A percentile compares a stretch with the other conserved stretches of the same genome.
Evolutionary conservation across 2,888 invertebrate genomes (phyloP).

Genomic region (Athalia circularis): DNA sequence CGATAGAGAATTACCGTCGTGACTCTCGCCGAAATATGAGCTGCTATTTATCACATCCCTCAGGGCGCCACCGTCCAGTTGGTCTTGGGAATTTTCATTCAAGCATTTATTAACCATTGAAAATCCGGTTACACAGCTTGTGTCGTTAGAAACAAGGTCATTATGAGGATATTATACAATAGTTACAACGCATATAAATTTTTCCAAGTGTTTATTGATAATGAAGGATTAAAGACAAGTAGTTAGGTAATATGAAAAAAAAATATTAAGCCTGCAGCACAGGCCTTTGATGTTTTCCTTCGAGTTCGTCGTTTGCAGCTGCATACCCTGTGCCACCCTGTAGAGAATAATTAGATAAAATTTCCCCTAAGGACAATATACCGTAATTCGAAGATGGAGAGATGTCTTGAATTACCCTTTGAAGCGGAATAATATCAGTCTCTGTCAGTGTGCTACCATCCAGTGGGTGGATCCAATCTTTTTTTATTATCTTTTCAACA

Average conservation of each 20-base stretch:
- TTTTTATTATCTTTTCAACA: conserved; percentile 95
- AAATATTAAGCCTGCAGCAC: conserved; percentile 84
- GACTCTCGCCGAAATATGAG: conserved; percentile 46
- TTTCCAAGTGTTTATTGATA: not conserved
- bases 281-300: conserved; percentile 89
- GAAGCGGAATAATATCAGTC: conserved; percentile 93
- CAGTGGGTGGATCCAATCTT: conserved; percentile 97
- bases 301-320: conserved; percentile 87
- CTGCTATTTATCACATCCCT: conserved; percentile 14
- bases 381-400: not conserved
- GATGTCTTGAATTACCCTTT: conserved; percentile 80
- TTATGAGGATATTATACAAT: too few species aligned
- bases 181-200: too few species aligned
- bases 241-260: not conserved
- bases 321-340: conserved; percentile 97
- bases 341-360: conserved; percentile 58
- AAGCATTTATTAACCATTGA: too few species aligned
- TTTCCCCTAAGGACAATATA: not conserved
- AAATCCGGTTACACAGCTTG: too few species aligned
- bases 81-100: not conserved
- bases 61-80: conserved; percentile 54
- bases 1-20: conserved; percentile 52
- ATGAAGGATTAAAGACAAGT: not conserved
- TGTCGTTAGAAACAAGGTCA: too few species aligned
- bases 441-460: conserved; percentile 90